Evolutionary conservation across 2,113 vertebrate genomes (phyloP), one percentile per base, ranked within the genome.

Genomic region (Campylomormyrus numenius): DNA sequence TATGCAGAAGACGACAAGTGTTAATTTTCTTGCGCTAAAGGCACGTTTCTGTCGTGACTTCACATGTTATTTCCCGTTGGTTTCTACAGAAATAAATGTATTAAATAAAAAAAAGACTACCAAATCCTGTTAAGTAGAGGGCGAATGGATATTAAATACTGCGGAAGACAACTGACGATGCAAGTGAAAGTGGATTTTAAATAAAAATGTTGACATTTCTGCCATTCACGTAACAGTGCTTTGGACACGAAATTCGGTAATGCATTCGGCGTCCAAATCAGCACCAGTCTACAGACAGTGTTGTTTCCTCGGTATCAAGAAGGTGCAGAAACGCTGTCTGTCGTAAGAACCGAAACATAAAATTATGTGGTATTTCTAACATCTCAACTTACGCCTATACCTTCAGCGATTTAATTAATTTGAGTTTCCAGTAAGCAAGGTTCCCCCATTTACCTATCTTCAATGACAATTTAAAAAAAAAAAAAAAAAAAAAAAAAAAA

Each of bases 231-330:
- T 88, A 66, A 56, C 74, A 52, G 88, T 46, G 9, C 46, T 77
- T 89, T 17, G 13, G 46, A 8, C 88, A 21, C n/a, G 4, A 3
- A 4, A 89, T 42, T 50, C 62, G 66, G 35, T 3, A 84, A 19
- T 8, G 11, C 4, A 8, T 31, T 45, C 5, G 53, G 11, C 31
- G 1, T 56, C 62, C 50, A 4, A 93, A 94, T 93, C 90, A 88
- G 6, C 84, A 21, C 49, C 56, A 53, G 88, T 27, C 49, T 53
- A 13, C 91, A 91, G 89, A 90, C 90, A 45, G 90, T 84, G 87
- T 90, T 53, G 91, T 91, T 93, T 93, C 93, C 94, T 95, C 93
- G 92, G 92, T 89, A 91, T 91, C 91, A 90, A 92, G 92, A 92
- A 92, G 92, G 93, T 46, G 84, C 84, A 80, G 84, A 46, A 39